These are phyloP conservation scores for Lycaena phlaeas DNA, from an alignment of 2,888 invertebrate genomes.

Conservation along the genomic window DNA sequence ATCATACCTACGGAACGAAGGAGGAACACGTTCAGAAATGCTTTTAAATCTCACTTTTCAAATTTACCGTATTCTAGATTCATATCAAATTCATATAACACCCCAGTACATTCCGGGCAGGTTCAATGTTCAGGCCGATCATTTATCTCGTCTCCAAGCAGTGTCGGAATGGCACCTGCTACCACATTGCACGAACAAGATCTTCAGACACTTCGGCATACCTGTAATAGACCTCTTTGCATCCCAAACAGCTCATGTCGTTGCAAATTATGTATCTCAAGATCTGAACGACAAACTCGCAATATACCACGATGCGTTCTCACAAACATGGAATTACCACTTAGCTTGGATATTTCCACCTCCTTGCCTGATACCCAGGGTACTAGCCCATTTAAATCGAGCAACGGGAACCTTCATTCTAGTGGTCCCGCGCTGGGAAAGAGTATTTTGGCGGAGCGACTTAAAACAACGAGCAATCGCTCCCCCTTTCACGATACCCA, in stretches of 20 bases:
- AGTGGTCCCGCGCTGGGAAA: constrained; percentile 16
- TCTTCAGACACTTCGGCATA: constrained; percentile 14
- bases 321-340: constrained; percentile 14
- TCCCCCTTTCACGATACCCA: constrained; percentile 12
- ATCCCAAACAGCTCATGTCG: not conserved
- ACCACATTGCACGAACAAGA: constrained; percentile 9
- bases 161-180: constrained; percentile 23
- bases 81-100: constrained; percentile 15
- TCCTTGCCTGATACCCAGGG: constrained; percentile 16
- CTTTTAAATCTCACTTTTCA: constrained; percentile 18
- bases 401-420: constrained; percentile 14
- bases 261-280: constrained; percentile 13
- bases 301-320: constrained; percentile 17
- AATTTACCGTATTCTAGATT: constrained; percentile 16
- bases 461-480: constrained; percentile 13
- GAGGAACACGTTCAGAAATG: constrained; percentile 23
- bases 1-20: constrained; percentile 25
- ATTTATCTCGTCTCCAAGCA: constrained; percentile 16
- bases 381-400: constrained; percentile 13
- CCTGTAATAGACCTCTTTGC: constrained; percentile 11
- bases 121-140: constrained; percentile 22
- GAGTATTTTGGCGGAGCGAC: constrained; percentile 18
- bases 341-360: constrained; percentile 21
- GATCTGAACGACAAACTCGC: constrained; percentile 16
- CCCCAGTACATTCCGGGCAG: constrained; percentile 20